These are phyloP conservation scores for Pristionchus japonicus DNA, from an alignment of 2,888 invertebrate species.

Conservation along the genomic window DNA sequence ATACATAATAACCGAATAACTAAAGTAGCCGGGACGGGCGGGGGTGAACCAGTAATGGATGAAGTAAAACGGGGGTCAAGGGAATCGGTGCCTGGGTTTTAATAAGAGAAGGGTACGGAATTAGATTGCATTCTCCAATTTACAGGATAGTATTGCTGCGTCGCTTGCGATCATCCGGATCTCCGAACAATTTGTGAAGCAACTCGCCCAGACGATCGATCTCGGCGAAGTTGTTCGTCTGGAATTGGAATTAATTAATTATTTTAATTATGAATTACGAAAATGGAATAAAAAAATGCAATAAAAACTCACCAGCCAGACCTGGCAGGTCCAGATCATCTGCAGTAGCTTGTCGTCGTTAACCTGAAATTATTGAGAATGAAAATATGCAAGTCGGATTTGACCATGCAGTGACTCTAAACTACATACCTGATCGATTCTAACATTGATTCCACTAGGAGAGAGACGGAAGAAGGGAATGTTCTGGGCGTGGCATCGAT, in stretches of 20 bases:
- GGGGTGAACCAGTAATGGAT: background rate
- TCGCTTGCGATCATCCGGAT: slow-evolving; percentile 57
- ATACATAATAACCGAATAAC: slow-evolving; percentile 24
- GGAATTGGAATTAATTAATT: slow-evolving; percentile 47
- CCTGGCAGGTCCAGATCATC: slow-evolving; percentile 70
- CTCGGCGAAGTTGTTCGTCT: slow-evolving; percentile 59
- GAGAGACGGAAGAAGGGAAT: slow-evolving; percentile 70
- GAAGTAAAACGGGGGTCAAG: background rate
- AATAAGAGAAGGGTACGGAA: background rate
- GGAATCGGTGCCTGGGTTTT: background rate
- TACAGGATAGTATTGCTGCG: slow-evolving; percentile 63
- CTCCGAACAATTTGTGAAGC: slow-evolving; percentile 58
- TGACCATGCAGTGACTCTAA: too few species aligned
- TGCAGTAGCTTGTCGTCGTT: slow-evolving; percentile 70
- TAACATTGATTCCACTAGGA: slow-evolving; percentile 67
- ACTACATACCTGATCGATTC: slow-evolving; percentile 61
- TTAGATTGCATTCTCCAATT: background rate
- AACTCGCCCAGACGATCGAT: slow-evolving; percentile 62
- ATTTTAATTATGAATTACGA: background rate
- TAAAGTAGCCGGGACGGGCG: slow-evolving; percentile 15
- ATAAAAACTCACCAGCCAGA: slow-evolving; percentile 63
- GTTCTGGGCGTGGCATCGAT: slow-evolving; percentile 66
- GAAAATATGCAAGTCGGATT: too few species aligned
- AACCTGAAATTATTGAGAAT: slow-evolving; percentile 51
- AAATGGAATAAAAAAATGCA: background rate